Evolutionary conservation across 2,113 vertebrate species (phyloP).

Genomic region (Rhynchopsitta pachyrhyncha): DNA sequence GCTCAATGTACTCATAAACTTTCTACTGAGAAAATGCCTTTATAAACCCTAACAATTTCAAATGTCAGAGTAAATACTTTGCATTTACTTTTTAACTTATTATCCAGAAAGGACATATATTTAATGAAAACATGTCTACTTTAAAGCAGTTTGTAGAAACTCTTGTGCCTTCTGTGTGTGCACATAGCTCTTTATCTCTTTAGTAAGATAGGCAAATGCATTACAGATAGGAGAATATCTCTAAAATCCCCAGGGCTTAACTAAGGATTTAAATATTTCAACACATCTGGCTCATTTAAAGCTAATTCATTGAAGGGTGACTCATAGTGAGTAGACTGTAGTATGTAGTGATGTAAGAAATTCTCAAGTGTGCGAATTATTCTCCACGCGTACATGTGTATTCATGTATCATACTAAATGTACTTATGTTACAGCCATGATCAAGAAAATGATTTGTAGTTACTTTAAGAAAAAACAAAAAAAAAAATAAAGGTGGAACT

Average conservation of each 20-base stretch:
- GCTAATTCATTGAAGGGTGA: constrained; percentile 34
- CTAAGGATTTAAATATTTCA: constrained; percentile 45
- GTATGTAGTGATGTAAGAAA: not conserved
- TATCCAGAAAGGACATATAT: not conserved
- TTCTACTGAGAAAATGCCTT: not conserved
- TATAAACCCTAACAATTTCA: not conserved
- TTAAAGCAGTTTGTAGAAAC: not conserved
- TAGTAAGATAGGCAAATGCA: not conserved
- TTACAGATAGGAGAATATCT: not conserved
- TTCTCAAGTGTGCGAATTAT: not conserved
- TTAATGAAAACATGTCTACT: not conserved
- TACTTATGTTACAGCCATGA: not conserved
- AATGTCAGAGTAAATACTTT: not conserved
- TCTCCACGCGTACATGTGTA: not conserved
- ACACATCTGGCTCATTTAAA: constrained; percentile 40
- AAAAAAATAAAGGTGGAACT: not conserved
- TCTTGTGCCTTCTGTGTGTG: not conserved
- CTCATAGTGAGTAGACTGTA: constrained; percentile 33
- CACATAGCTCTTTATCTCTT: not conserved
- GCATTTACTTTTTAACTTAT: not conserved
- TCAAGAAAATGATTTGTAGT: not conserved
- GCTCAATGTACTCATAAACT: not conserved
- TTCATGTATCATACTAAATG: not conserved
- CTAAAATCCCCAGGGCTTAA: not conserved
- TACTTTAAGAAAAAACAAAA: not conserved